Base-by-base conservation (phyloP, 2,888 invertebrate genomes). In the Zootermopsis nevadensis region DNA sequence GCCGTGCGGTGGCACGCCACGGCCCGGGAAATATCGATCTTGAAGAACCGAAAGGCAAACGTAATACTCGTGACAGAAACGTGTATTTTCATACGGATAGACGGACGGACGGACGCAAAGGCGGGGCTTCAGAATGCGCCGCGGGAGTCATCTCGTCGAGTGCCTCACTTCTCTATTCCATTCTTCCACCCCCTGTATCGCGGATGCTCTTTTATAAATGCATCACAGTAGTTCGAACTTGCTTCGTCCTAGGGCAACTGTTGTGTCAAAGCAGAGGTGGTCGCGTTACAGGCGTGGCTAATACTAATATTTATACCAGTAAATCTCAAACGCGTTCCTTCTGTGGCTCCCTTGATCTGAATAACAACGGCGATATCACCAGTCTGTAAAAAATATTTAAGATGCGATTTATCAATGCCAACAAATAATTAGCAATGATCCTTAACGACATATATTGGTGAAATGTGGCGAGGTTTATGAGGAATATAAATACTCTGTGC, bases 31-130 rank as follows among this genome's bases (percentile, higher is more conserved):
- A 60, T 60, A 60, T 60, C 15, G 60, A 60, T 60, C 60, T 27
- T 60, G n/a, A n/a, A n/a, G 48, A 48, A 48, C 3, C 19, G 48
- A 60, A 60, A n/a, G n/a, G 60, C 60, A 60, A 60, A 60, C n/a
- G 15, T n/a, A 60, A 60, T n/a, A 60, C 60, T 60, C 27, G 60
- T 60, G 60, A 60, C 60, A 60, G n/a, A 27, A 60, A 60, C 60
- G 60, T 27, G 60, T 60, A n/a, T 48, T 48, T 48, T 1, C 53
- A 24, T 10, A 22, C 19, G 53, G 15, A 53, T 53, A 4, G 15
- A 22, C 3, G 15, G 24, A 53, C 53, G 15, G 53, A 53, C 53
- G 53, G 48, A 48, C 48, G 48, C 10, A 48, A 8, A 8, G 48
- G 15, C 48, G 48, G 15, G 3, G 53, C 53, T 53, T 53, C 53